These are phyloP conservation scores for Pycnomerus fuliginosus DNA, from an alignment of 2,888 invertebrate species.

Conservation along the genomic window DNA sequence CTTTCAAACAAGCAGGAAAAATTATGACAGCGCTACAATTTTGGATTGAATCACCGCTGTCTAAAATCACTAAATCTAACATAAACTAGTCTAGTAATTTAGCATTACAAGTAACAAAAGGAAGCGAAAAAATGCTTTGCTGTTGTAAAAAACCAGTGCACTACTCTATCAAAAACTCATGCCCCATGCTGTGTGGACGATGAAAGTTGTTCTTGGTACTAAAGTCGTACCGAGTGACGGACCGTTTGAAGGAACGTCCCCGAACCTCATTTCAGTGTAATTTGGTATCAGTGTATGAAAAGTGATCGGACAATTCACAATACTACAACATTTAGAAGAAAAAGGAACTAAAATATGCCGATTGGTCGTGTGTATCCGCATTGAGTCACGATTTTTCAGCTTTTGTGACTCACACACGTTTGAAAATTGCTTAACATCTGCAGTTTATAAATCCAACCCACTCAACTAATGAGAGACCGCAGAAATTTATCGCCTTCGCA, in stretches of 20 bases:
- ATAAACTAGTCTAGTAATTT: too few species aligned
- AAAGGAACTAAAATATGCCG: constrained; percentile 28
- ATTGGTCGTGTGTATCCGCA: constrained; percentile 15
- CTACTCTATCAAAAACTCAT: constrained; percentile 39
- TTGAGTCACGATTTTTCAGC: constrained; percentile 13
- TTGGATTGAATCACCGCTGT: too few species aligned
- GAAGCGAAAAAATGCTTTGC: too few species aligned
- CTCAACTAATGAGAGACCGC: constrained; percentile 3
- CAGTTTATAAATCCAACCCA: constrained; percentile 10
- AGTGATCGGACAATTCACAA: constrained; percentile 37
- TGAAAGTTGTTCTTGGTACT: constrained; percentile 52
- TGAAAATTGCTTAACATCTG: background rate
- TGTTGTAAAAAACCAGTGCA: constrained; percentile 34
- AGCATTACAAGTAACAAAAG: too few species aligned
- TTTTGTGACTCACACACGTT: constrained; percentile 3
- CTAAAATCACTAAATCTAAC: too few species aligned
- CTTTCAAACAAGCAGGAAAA: too few species aligned
- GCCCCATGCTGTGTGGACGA: constrained; percentile 52
- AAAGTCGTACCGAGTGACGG: constrained; percentile 36
- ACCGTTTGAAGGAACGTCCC: constrained; percentile 21
- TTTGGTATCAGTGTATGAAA: constrained; percentile 25
- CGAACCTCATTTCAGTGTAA: constrained; percentile 25
- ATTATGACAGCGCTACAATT: too few species aligned
- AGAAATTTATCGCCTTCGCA: constrained; percentile 4
- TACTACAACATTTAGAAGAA: constrained; percentile 34